Evolutionary conservation across 2,797 vertebrate genomes (phyloP), one percentile per base, ranked within the genome.

Genomic region (Aldrovandia affinis): DNA sequence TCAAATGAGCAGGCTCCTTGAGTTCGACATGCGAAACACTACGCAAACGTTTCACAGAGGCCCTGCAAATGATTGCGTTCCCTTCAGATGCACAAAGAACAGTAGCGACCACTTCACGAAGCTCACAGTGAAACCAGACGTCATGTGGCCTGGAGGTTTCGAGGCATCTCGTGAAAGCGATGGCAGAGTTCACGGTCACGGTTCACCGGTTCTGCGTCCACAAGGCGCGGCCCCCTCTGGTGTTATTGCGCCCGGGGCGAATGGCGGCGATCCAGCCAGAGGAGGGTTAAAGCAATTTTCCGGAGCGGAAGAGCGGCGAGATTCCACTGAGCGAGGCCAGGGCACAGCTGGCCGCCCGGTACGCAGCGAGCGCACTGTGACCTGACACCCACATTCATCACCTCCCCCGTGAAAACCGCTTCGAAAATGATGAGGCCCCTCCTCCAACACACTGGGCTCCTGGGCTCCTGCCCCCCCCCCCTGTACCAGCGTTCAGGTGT

Each of bases 341-440:
- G 78, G 52, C 33, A 54, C 50, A 55, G 65, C 47, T n/a, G 81
- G 33, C 30, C 22, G 33, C 47, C 65, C 30, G 2, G 30, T 18
- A 70, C 33, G 33, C 65, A 54, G 52, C 25, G 4, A n/a, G 15
- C 22, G 10, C 33, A 55, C 68, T 83, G 81, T 70, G 54, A 42
- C 65, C 22, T 83, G 22, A 39, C 81, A 75, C 33, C 81, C 12
- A 54, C 68, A 83, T 83, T 83, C 81, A 83, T 82, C 50, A 55
- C 14, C 10, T 52, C 30, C 47, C 47, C 81, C 28, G 30, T 78
- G 77, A 52, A 78, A 78, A 22, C 33, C 33, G 30, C 9, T 25
- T 28, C 15, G 30, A 78, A 30, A 54, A 78, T 47, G 6, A 28
- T 54, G 30, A 54, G 20, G 52, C 44, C 25, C 50, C 33, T 30